A percentile compares a stretch with the other conserved stretches of the same genome.
Evolutionary conservation across 2,797 vertebrate species (phyloP).

Genomic region (Scleropages formosus): DNA sequence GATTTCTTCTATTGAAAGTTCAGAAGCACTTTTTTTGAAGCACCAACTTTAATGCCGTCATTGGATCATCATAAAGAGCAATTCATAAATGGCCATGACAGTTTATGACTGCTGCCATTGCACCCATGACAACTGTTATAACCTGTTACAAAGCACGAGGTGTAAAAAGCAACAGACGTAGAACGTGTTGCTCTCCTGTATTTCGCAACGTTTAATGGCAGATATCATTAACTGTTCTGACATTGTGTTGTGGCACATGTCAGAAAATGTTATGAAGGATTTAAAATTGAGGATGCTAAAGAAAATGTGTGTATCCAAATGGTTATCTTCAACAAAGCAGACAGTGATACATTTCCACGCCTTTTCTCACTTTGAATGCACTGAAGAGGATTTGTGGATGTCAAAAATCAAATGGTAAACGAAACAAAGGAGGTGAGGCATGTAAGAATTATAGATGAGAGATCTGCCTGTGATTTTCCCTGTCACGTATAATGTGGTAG

Average conservation of each 20-base stretch:
- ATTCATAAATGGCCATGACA: not conserved
- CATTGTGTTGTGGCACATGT: not conserved
- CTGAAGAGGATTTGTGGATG: constrained; percentile 58
- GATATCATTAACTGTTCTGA: not conserved
- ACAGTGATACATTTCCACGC: constrained; percentile 33
- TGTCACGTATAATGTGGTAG: constrained; percentile 67
- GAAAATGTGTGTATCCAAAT: constrained; percentile 39
- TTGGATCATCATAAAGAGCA: not conserved
- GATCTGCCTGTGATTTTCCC: constrained; percentile 53
- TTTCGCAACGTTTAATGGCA: not conserved
- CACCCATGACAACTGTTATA: not conserved
- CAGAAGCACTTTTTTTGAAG: too few relatives aligned
- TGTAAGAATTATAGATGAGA: constrained; percentile 63
- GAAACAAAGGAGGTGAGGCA: constrained; percentile 34
- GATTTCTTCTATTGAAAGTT: too few relatives aligned
- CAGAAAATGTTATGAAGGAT: not conserved
- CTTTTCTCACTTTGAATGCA: constrained; percentile 35
- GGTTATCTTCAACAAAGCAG: constrained; percentile 29
- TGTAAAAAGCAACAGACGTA: not conserved
- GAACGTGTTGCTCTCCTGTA: not conserved
- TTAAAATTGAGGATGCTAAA: constrained; percentile 12
- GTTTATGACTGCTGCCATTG: not conserved
- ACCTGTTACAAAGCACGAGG: not conserved
- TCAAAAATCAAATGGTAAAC: constrained; percentile 50
- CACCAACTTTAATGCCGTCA: not conserved